These are phyloP conservation scores for Cydia fagiglandana DNA, from an alignment of 1,140 invertebrate genomes.

Conservation along the genomic window DNA sequence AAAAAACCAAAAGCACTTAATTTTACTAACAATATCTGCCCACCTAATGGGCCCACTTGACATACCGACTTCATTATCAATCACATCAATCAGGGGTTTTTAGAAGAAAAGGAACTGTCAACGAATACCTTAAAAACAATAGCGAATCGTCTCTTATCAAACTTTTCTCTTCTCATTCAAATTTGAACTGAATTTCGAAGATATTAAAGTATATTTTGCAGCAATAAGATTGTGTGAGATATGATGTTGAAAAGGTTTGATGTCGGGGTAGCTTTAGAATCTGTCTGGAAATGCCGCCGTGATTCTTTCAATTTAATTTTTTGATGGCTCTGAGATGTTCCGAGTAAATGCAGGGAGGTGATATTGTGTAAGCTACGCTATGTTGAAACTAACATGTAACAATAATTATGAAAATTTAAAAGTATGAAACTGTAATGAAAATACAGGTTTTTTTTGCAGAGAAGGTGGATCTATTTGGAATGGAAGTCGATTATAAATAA, in stretches of 20 bases:
- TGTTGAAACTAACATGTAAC: neutral
- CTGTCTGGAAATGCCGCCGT: conserved; percentile 12
- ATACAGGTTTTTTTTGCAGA: too few species aligned
- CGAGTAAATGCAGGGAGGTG: neutral
- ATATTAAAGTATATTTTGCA: neutral
- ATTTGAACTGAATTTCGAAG: neutral
- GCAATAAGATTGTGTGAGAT: neutral
- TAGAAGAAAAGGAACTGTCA: neutral
- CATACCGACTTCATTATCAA: conserved; percentile 16
- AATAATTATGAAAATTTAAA: too few species aligned
- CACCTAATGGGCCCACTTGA: conserved; percentile 9
- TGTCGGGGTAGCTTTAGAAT: conserved; percentile 3
- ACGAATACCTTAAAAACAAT: conserved; percentile 6
- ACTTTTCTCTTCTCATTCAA: too few species aligned
- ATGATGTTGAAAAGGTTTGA: conserved; percentile 4
- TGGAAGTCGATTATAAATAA: too few species aligned
- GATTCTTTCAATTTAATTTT: conserved; percentile 11
- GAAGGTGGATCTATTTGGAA: too few species aligned
- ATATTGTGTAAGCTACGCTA: conserved; percentile 35
- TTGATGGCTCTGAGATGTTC: neutral
- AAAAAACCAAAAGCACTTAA: neutral
- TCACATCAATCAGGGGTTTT: neutral
- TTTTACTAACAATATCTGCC: neutral
- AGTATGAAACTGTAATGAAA: too few species aligned
- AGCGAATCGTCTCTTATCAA: neutral